Evolutionary conservation across 2,888 invertebrate species (phyloP).

Genomic region (Apodemia duryi): DNA sequence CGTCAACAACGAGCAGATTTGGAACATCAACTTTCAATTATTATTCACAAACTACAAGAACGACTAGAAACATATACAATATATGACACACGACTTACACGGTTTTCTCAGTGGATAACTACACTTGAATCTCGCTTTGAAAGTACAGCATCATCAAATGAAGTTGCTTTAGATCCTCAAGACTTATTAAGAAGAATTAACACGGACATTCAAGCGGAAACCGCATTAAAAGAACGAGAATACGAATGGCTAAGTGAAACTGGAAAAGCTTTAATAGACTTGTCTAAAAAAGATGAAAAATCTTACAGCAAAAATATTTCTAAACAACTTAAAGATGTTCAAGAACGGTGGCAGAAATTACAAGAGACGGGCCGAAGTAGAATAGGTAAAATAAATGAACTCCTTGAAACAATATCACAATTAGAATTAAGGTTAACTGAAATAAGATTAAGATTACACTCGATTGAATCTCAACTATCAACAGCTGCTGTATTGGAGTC

Average conservation of each 20-base stretch:
- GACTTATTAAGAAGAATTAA: slow-evolving; percentile 85
- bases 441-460: slow-evolving; percentile 85
- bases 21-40: slow-evolving; percentile 86
- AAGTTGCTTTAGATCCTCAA: slow-evolving; percentile 82
- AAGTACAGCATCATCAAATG: slow-evolving; percentile 72
- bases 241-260: slow-evolving; percentile 87
- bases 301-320: slow-evolving; percentile 72
- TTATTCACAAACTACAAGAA: slow-evolving; percentile 86
- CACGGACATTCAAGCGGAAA: slow-evolving; percentile 86
- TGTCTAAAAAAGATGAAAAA: slow-evolving; percentile 81
- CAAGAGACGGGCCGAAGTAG: slow-evolving; percentile 82
- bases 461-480: slow-evolving; percentile 84
- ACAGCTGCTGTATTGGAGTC: slow-evolving; percentile 84
- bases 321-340: slow-evolving; percentile 80
- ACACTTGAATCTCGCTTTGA: slow-evolving; percentile 84
- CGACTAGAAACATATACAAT: slow-evolving; percentile 84
- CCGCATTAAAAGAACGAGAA: slow-evolving; percentile 86
- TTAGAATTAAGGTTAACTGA: slow-evolving; percentile 86
- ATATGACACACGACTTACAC: slow-evolving; percentile 83
- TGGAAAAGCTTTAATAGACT: slow-evolving; percentile 82
- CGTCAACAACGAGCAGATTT: slow-evolving; percentile 90
- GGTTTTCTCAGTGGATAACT: slow-evolving; percentile 85
- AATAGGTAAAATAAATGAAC: slow-evolving; percentile 85
- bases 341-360: slow-evolving; percentile 84
- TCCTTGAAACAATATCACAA: slow-evolving; percentile 84